Evolutionary conservation across 2,888 invertebrate species (phyloP), one percentile per base, ranked within the genome.

Genomic region (Seira ritae): DNA sequence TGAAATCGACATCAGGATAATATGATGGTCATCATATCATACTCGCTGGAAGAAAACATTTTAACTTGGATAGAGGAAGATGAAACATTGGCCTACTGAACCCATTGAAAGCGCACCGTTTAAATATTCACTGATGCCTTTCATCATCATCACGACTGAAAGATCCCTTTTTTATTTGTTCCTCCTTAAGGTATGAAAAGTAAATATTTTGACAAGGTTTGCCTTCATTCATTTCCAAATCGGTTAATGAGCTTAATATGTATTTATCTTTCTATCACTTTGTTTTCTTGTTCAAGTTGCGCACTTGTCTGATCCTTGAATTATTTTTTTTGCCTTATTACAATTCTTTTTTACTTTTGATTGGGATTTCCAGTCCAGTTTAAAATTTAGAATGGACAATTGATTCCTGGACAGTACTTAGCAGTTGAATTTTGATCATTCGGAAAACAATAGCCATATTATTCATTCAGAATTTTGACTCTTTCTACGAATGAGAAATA

Each of bases 181-280:
- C 73, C 78, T 77, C 62, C 71, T 76, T 72, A 78, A 71, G 70
- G 70, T 37, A 71, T 80, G 23, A 10, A 81, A 81, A 81, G 78
- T 81, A 84, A 84, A 84, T 84, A 81, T 80, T 77, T 80, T 74
- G 84, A 81, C 81, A 84, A 71, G 71, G 84, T 50, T 73, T 42
- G 79, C 60, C 42, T 81, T 31, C 50, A 67, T 81, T 78, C 71
- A 81, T 77, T 84, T 78, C 62, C 70, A 74, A 66, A 76, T 77
- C 69, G 31, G 71, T 84, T 84, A 84, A 84, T 81, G 80, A 84
- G 80, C 74, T 72, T 62, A 62, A 62, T 62, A 20, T n/a, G 62
- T 62, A 20, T 22, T 62, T 62, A 62, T 62, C 62, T 62, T 62
- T n/a, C n/a, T 6, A 17, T n/a, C 60, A 60, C 60, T 60, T 20